phyloP scores from a whole-genome alignment of 2,797 vertebrate genomes.

The Sebastes kiyomatsui region DNA sequence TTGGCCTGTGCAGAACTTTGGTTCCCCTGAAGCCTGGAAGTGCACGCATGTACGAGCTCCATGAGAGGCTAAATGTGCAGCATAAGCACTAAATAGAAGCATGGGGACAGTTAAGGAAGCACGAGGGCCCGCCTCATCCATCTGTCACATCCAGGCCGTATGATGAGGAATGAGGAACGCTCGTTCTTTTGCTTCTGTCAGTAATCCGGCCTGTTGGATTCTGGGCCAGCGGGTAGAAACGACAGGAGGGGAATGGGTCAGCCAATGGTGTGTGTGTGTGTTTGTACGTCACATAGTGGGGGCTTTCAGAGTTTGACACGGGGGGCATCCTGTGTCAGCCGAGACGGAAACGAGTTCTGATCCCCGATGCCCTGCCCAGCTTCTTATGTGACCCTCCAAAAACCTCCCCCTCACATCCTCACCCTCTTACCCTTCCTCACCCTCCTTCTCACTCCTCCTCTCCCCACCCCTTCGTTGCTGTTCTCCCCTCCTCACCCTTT shows the following conservation, averaged over 20 bases:
- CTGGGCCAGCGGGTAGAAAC: constrained; percentile 15
- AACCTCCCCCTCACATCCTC: constrained; percentile 13
- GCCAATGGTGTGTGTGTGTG: not conserved
- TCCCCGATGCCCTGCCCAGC: constrained; percentile 24
- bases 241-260: constrained; percentile 4
- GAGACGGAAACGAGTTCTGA: constrained; percentile 57
- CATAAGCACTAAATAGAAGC: constrained; percentile 49
- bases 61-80: constrained; percentile 60
- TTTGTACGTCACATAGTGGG: constrained; percentile 9
- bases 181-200: constrained; percentile 43
- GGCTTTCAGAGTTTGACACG: constrained; percentile 44
- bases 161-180: constrained; percentile 40
- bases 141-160: constrained; percentile 57
- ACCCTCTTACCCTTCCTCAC: constrained; percentile 42
- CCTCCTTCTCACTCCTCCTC: constrained; percentile 32
- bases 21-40: constrained; percentile 36
- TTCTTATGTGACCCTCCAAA: constrained; percentile 34
- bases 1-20: constrained; percentile 35
- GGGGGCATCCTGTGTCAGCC: constrained; percentile 33
- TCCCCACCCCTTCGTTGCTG: constrained; percentile 13
- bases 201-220: constrained; percentile 37
- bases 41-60: constrained; percentile 15
- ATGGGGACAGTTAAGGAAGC: constrained; percentile 51
- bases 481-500: constrained; percentile 53
- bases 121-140: constrained; percentile 52